These are phyloP conservation scores for Spondyliosoma cantharus DNA, from an alignment of 2,797 vertebrate species.

Conservation along the genomic window DNA sequence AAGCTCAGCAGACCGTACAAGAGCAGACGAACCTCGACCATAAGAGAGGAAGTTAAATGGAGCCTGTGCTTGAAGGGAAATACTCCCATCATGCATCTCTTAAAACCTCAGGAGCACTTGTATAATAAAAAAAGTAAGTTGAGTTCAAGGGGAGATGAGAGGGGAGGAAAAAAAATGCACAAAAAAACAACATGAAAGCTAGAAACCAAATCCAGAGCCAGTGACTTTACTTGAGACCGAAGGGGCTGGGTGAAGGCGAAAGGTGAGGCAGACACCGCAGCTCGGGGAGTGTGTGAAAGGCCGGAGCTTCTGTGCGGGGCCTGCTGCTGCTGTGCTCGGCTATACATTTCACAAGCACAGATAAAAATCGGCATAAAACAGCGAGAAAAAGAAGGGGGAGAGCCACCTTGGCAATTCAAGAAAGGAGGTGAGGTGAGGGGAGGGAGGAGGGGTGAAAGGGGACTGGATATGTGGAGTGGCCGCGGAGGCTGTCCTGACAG, in stretches of 20 bases:
- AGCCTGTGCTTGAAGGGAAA: slow-evolving; percentile 62
- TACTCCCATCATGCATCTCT: slow-evolving; percentile 52
- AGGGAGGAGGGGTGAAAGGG: slow-evolving; percentile 47
- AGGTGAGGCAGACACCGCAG: slow-evolving; percentile 65
- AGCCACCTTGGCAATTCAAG: slow-evolving; percentile 66
- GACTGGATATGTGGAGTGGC: slow-evolving; percentile 58
- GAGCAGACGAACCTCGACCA: slow-evolving; percentile 55
- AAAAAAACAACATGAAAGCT: slow-evolving; percentile 59
- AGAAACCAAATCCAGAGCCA: slow-evolving; percentile 62
- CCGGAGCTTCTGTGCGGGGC: slow-evolving; percentile 71
- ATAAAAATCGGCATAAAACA: slow-evolving; percentile 80
- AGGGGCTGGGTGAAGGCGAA: slow-evolving; percentile 52
- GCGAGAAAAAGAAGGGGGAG: slow-evolving; percentile 37
- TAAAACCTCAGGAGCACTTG: slow-evolving; percentile 54
- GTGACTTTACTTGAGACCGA: slow-evolving; percentile 58
- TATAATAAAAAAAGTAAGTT: slow-evolving; percentile 32
- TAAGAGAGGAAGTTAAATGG: slow-evolving; percentile 62
- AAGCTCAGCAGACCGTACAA: slow-evolving; percentile 69
- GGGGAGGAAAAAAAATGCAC: slow-evolving; percentile 22
- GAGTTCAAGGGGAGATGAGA: slow-evolving; percentile 42
- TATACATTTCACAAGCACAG: slow-evolving; percentile 83
- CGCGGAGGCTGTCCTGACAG: slow-evolving; percentile 75
- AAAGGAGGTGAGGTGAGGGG: slow-evolving; percentile 60
- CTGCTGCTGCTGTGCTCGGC: slow-evolving; percentile 49
- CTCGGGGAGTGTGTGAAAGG: slow-evolving; percentile 79